A percentile compares a stretch with the other conserved stretches of the same genome.
Evolutionary conservation across 2,113 vertebrate species (phyloP).

Genomic region (Morphnarchus princeps): DNA sequence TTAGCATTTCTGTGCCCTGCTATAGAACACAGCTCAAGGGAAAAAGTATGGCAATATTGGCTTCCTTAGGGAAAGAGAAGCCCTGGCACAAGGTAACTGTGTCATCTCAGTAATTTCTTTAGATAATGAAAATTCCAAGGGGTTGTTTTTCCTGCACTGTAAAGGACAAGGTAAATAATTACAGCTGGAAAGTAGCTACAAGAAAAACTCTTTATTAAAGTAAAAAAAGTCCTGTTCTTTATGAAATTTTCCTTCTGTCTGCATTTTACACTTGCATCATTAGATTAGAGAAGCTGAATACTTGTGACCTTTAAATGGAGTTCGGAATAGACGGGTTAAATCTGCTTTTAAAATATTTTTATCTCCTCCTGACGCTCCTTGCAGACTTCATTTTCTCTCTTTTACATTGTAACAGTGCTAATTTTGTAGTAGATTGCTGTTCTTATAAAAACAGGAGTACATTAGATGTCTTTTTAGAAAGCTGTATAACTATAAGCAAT

Average conservation of each 20-base stretch:
- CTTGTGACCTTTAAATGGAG: neutral
- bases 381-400: neutral
- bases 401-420: neutral
- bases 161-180: conserved; percentile 19
- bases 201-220: neutral
- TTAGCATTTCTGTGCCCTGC: neutral
- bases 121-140: conserved; percentile 22
- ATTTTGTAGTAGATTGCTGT: neutral
- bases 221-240: neutral
- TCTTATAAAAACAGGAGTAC: neutral
- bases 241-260: neutral
- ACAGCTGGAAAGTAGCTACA: neutral
- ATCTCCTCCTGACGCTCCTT: neutral
- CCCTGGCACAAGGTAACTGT: neutral
- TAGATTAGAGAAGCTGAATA: neutral
- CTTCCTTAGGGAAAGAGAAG: neutral
- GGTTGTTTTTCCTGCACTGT: neutral
- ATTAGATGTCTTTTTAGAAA: neutral
- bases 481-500: neutral
- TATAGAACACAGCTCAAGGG: neutral
- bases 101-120: neutral
- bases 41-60: neutral
- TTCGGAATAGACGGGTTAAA: neutral
- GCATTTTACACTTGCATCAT: neutral
- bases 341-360: neutral